Evolutionary conservation across 2,888 invertebrate species (phyloP), one percentile per base, ranked within the genome.

Genomic region (Drosophila buzzatii): DNA sequence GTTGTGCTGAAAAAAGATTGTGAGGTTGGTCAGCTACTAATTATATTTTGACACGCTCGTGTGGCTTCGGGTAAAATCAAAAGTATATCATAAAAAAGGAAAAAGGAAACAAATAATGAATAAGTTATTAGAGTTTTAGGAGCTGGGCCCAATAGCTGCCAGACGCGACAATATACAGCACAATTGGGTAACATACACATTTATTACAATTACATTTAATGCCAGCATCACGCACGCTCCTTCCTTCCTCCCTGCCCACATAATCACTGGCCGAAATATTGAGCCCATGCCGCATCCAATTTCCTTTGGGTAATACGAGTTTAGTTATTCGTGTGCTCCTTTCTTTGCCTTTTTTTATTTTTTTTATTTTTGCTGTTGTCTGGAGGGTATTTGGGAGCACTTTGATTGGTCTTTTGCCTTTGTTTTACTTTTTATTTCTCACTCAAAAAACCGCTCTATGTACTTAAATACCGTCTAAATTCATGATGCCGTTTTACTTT

Each of bases 131-230:
- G 27, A 35, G 27, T 27, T 23, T n/a, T 2, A 8, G 39, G 16
- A 35, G 10, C 10, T 52, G 2, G 10, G 23, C 27, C 53, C 12
- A 10, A n/a, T 10, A 8, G 12, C 37, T 35, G 53, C 20, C 39
- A 10, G 27, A 3, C 16, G 44, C 33, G 27, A 23, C 56, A 67
- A 64, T 59, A 33, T 70, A 67, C 59, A 70, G 51, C 68, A 76
- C 82, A 81, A 75, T 45, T 39, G 85, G 89, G 86, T 74, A 86
- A 84, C 64, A 74, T 81, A 64, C 75, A 57, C 79, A 81, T 89
- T 82, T 85, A 81, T 89, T 77, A 83, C 85, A 82, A 79, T 84
- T 88, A 85, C 74, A 61, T 70, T 69, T 73, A 76, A 73, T 73
- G 64, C 55, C 44, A 23, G 35, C 62, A 44, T 10, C 59, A 62